Evolutionary conservation across 2,888 invertebrate genomes (phyloP), one percentile per base, ranked within the genome.

Genomic region (Gerris lacustris): DNA sequence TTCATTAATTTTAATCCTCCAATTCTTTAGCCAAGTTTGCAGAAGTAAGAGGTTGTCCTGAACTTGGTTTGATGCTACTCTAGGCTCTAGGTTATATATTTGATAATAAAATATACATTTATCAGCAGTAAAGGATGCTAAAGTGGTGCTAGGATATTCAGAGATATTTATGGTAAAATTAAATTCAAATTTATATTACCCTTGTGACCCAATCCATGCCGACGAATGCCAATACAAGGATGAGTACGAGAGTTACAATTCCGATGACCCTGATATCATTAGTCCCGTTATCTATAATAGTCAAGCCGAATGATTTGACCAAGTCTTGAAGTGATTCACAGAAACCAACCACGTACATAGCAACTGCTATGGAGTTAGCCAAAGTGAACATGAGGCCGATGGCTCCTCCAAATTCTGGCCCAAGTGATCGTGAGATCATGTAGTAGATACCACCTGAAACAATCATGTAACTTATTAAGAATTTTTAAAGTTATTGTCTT

Each of bases 121-220:
- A 31, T 31, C 1, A 31, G 1, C 31, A 2, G 31, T 4, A 31
- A 31, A 31, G 1, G 31, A 31, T 31, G 31, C 31, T 31, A 31
- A 31, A 31, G 31, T 31, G 31, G 31, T 31, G 1, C 4, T 31
- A 2, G 31, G 1, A 31, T 31, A 4, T 31, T 31, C 31, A 31
- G 31, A 31, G 31, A 31, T 31, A 31, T 31, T 31, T 31, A 31
- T 31, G 31, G 31, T 31, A 2, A 31, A 31, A 31, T 31, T 31
- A 31, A 31, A 31, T 31, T 31, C 2, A 31, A 31, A 31, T 31
- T 31, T 31, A 31, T 31, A 31, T 31, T 80, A 87, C 90, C 82
- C 96, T 94, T 0, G 95, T 92, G 82, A 97, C 98, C 94, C 96
- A 98, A 79, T 95, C 95, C 89, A 96, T 92, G 55, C 97, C 97